These are phyloP conservation scores for Protodeltote pygarga DNA, from an alignment of 2,888 invertebrate genomes.

Conservation along the genomic window DNA sequence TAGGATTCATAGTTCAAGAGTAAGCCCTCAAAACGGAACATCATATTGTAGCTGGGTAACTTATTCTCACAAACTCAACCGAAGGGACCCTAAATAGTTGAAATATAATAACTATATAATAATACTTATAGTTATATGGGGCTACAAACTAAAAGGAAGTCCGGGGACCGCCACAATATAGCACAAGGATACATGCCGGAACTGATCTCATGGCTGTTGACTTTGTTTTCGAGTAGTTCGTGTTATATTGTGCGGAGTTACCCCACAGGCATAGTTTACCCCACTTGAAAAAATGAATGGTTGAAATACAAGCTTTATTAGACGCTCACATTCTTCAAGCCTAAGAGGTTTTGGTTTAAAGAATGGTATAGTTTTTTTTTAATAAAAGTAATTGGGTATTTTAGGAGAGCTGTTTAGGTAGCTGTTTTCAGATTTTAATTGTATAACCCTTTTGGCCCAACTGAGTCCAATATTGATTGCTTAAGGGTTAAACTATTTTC, in stretches of 20 bases:
- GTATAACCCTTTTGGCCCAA: constrained; percentile 1
- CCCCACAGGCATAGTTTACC: constrained; percentile 60
- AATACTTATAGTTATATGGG: background rate
- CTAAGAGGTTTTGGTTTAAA: constrained; percentile 60
- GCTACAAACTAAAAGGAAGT: background rate
- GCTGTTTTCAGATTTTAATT: constrained; percentile 18
- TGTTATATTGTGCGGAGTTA: constrained; percentile 53
- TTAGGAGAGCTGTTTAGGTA: constrained; percentile 19
- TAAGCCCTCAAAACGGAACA: too few species aligned
- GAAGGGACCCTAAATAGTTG: too few species aligned
- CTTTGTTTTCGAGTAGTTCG: constrained; percentile 68
- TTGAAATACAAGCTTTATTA: constrained; percentile 61
- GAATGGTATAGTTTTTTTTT: constrained; percentile 41
- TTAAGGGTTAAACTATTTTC: background rate
- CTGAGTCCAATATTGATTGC: background rate
- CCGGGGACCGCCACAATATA: constrained; percentile 29
- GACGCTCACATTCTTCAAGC: constrained; percentile 60
- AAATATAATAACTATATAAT: background rate
- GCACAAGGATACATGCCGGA: constrained; percentile 41
- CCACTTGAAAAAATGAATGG: constrained; percentile 67
- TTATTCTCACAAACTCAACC: too few species aligned
- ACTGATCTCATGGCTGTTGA: constrained; percentile 66
- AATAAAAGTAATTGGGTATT: constrained; percentile 52
- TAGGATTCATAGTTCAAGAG: too few species aligned
- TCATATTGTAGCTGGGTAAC: too few species aligned